Evolutionary conservation across 2,888 invertebrate genomes (phyloP).

Genomic region (Andricus curvator): DNA sequence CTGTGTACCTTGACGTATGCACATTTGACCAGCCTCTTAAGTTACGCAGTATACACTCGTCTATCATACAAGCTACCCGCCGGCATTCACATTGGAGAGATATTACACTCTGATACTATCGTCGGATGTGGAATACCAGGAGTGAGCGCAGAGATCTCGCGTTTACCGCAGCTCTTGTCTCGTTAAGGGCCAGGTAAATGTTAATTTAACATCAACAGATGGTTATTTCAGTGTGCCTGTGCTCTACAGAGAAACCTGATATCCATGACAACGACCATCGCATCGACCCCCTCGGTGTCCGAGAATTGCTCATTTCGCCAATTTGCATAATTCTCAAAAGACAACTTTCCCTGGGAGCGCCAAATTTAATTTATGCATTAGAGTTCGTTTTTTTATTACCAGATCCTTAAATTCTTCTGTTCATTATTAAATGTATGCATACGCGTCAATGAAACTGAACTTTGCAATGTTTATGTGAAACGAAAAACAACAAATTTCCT

Average conservation of each 20-base stretch:
- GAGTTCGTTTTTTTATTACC: background rate
- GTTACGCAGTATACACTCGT: constrained; percentile 26
- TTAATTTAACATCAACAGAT: constrained; percentile 36
- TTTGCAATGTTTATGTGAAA: too few species aligned
- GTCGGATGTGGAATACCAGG: constrained; percentile 34
- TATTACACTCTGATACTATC: constrained; percentile 36
- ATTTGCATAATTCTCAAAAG: constrained; percentile 25
- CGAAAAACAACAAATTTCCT: too few species aligned
- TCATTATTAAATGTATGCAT: background rate
- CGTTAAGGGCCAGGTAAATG: constrained; percentile 38
- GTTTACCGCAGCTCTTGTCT: constrained; percentile 35
- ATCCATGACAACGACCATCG: constrained; percentile 11
- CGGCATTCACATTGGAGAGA: constrained; percentile 32
- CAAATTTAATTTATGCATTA: constrained; percentile 12
- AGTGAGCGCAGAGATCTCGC: constrained; percentile 7
- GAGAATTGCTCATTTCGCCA: constrained; percentile 7
- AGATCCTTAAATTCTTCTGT: background rate
- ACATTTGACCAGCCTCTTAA: constrained; percentile 8
- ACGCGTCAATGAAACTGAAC: background rate
- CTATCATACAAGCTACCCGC: constrained; percentile 32
- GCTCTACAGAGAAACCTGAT: constrained; percentile 7
- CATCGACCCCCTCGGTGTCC: background rate
- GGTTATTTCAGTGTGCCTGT: background rate
- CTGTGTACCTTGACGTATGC: background rate
- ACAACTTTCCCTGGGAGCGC: background rate